Evolutionary conservation across 2,888 invertebrate species (phyloP).

Genomic region (Aphodius sticticus): DNA sequence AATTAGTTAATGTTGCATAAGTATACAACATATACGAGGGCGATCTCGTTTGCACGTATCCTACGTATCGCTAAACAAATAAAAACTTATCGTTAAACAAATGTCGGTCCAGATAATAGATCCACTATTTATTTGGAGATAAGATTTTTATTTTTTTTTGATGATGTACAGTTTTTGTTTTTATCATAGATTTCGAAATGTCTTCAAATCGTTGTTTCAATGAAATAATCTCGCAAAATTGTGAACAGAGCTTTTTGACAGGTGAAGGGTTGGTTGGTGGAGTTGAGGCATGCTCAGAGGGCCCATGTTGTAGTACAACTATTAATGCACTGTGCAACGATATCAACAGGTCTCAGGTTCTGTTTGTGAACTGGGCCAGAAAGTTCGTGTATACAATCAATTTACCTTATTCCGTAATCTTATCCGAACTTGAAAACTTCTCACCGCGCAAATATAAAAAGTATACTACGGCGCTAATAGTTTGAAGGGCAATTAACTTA

Average conservation of each 20-base stretch:
- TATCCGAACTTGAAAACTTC: not conserved
- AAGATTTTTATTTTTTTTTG: not conserved
- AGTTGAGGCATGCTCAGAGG: too few relatives aligned
- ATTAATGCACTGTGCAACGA: not conserved
- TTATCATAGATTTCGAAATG: too few relatives aligned
- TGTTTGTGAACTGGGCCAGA: not conserved
- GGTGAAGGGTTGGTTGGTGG: too few relatives aligned
- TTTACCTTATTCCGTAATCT: not conserved
- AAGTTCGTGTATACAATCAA: not conserved
- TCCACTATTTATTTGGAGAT: not conserved
- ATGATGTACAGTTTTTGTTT: not conserved
- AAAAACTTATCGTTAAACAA: not conserved
- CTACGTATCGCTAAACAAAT: not conserved
- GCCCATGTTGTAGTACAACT: not conserved
- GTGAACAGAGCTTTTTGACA: too few relatives aligned
- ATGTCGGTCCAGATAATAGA: not conserved
- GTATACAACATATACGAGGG: not conserved
- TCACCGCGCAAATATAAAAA: not conserved
- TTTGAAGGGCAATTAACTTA: not conserved
- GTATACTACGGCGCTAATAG: not conserved
- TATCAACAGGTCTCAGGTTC: not conserved
- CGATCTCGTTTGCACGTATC: not conserved
- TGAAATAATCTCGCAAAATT: too few relatives aligned
- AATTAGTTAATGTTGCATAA: not conserved
- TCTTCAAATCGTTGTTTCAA: too few relatives aligned